Conservation (phyloP, 2,797 vertebrate species). For the Rhynchonycteris naso region DNA sequence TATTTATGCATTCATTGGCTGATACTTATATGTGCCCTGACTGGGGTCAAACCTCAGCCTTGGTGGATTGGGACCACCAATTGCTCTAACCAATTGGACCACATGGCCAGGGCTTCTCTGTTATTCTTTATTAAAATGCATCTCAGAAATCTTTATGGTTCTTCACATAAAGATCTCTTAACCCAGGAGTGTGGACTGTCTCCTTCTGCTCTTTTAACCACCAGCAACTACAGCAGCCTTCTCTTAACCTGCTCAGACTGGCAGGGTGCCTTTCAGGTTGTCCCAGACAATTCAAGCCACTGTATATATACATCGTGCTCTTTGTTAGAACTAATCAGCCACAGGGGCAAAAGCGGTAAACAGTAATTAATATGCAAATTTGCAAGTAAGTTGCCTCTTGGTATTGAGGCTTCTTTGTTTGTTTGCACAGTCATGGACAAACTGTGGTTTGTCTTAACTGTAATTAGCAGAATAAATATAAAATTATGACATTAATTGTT, state of each 20-base stretch:
- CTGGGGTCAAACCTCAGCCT: too few species aligned
- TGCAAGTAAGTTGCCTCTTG: slow-evolving; percentile 79
- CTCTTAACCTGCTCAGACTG: not conserved
- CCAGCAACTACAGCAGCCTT: not conserved
- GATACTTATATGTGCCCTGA: too few species aligned
- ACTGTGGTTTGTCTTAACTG: slow-evolving; percentile 70
- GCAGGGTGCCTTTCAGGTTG: not conserved
- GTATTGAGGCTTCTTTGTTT: slow-evolving; percentile 83
- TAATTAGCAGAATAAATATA: slow-evolving; percentile 84
- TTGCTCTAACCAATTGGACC: too few species aligned
- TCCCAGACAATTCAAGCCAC: not conserved
- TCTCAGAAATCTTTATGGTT: not conserved
- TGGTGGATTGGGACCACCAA: too few species aligned
- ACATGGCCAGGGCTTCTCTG: not conserved
- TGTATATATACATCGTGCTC: slow-evolving; percentile 51
- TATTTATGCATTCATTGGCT: too few species aligned
- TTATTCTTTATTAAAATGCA: not conserved
- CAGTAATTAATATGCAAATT: slow-evolving; percentile 86
- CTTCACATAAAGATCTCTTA: not conserved
- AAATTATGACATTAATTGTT: slow-evolving; percentile 75
- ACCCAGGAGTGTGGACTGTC: not conserved
- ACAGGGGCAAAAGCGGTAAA: slow-evolving; percentile 76
- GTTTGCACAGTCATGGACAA: slow-evolving; percentile 77
- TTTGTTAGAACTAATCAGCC: slow-evolving; percentile 75
- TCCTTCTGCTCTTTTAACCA: not conserved